A percentile compares a stretch with the other conserved stretches of the same genome.
Evolutionary conservation across 2,113 vertebrate genomes (phyloP).

Genomic region (Argyrosomus japonicus): DNA sequence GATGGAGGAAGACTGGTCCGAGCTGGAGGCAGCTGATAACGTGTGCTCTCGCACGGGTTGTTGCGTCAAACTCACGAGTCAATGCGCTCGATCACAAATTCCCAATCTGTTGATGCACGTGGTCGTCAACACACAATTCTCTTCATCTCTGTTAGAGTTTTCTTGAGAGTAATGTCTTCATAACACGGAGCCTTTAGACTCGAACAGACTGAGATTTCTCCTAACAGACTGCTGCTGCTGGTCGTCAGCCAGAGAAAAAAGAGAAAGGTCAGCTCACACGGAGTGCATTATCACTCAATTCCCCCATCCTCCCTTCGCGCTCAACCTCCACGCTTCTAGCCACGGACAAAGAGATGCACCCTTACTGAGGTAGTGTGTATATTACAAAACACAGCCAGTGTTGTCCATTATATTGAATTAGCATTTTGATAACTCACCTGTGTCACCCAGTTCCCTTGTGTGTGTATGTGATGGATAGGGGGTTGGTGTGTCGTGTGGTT

Average conservation of each 20-base stretch:
- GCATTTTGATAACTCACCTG: slow-evolving; percentile 49
- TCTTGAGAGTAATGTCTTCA: slow-evolving; percentile 25
- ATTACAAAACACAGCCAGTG: background rate
- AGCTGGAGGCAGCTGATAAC: slow-evolving; percentile 58
- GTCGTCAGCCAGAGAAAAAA: slow-evolving; percentile 31
- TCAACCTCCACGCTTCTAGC: background rate
- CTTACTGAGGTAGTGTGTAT: background rate
- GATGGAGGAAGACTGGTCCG: slow-evolving; percentile 52
- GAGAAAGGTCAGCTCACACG: slow-evolving; percentile 58
- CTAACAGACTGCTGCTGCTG: slow-evolving; percentile 50
- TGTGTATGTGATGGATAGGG: background rate
- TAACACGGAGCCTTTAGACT: background rate
- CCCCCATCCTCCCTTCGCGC: background rate
- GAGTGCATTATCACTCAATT: slow-evolving; percentile 46
- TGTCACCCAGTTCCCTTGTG: background rate
- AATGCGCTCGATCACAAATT: background rate
- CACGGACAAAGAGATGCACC: slow-evolving; percentile 3
- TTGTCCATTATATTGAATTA: slow-evolving; percentile 35
- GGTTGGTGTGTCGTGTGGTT: slow-evolving; percentile 17
- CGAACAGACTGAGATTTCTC: slow-evolving; percentile 14
- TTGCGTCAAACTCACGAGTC: slow-evolving; percentile 38
- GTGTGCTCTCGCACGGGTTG: background rate
- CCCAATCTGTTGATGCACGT: slow-evolving; percentile 2
- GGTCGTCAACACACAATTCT: background rate
- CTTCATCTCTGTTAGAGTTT: background rate